Percentiles rank a stretch among this genome's conserved stretches.
Conservation (phyloP, 2,797 vertebrate species). For the Setipinna tenuifilis region DNA sequence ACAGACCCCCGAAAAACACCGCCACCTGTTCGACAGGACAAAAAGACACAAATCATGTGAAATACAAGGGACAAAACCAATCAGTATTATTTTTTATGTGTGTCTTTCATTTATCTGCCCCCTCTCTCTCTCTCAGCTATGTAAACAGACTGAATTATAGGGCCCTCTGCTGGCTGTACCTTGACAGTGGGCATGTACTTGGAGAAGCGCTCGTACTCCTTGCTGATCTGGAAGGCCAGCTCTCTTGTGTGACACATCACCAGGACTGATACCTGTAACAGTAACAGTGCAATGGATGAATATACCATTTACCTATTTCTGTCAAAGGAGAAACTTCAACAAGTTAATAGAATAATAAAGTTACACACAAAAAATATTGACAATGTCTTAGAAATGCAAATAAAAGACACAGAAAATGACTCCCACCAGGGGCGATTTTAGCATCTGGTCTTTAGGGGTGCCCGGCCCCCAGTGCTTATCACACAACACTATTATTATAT, state of each 20-base stretch:
- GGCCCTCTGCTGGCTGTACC: conserved; percentile 59
- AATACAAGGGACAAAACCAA: background rate
- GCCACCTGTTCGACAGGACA: conserved; percentile 68
- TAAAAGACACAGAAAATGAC: too few relatives aligned
- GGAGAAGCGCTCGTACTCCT: conserved; percentile 84
- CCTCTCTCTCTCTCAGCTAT: background rate
- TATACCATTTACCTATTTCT: too few relatives aligned
- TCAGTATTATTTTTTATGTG: too few relatives aligned
- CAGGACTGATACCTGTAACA: conserved; percentile 77
- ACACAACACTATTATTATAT: too few relatives aligned
- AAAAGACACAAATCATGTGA: background rate
- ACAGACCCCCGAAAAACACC: conserved; percentile 83
- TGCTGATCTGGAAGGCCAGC: conserved; percentile 85
- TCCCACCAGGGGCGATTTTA: too few relatives aligned
- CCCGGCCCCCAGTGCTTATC: too few relatives aligned
- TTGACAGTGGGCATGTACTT: conserved; percentile 84
- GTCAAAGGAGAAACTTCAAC: too few relatives aligned
- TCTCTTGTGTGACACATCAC: conserved; percentile 85
- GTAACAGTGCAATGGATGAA: background rate
- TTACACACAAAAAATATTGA: too few relatives aligned
- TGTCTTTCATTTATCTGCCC: too few relatives aligned
- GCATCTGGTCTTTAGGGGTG: too few relatives aligned
- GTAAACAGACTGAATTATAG: background rate
- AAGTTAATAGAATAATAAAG: too few relatives aligned
- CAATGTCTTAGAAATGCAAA: too few relatives aligned